A percentile compares a stretch with the other conserved stretches of the same genome.
Evolutionary conservation across 2,113 vertebrate genomes (phyloP).

Genomic region (Trogon surrucura): DNA sequence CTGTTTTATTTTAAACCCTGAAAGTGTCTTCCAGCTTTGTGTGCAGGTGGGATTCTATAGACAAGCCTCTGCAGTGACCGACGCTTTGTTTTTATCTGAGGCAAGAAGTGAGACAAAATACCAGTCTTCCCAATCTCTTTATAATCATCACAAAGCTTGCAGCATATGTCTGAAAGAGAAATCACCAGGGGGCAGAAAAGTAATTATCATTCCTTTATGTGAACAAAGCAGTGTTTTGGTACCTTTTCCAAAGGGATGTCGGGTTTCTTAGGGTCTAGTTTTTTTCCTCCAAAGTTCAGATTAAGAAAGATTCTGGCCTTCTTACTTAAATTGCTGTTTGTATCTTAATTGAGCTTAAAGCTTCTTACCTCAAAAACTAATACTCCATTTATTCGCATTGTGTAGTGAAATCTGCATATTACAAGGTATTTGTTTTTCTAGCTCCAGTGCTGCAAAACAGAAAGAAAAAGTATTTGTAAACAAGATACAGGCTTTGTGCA

Average conservation of each 20-base stretch:
- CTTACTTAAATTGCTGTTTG: background rate
- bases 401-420: conserved; percentile 55
- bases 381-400: conserved; percentile 49
- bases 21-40: background rate
- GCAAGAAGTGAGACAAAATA: background rate
- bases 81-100: background rate
- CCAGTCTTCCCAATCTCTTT: background rate
- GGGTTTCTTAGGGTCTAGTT: background rate
- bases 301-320: background rate
- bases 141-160: background rate
- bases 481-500: conserved; percentile 21
- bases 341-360: background rate
- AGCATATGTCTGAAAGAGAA: background rate
- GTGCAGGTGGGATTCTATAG: background rate
- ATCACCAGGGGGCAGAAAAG: background rate
- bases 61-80: background rate
- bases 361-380: conserved; percentile 62
- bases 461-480: conserved; percentile 58
- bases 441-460: conserved; percentile 50
- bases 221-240: background rate
- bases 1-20: background rate
- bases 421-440: conserved; percentile 58
- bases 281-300: background rate
- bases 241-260: background rate
- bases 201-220: background rate